Percentiles rank a stretch among this genome's conserved stretches.
phyloP scores from a whole-genome alignment of 2,888 invertebrate genomes.

The Carpatolechia fugitivella region DNA sequence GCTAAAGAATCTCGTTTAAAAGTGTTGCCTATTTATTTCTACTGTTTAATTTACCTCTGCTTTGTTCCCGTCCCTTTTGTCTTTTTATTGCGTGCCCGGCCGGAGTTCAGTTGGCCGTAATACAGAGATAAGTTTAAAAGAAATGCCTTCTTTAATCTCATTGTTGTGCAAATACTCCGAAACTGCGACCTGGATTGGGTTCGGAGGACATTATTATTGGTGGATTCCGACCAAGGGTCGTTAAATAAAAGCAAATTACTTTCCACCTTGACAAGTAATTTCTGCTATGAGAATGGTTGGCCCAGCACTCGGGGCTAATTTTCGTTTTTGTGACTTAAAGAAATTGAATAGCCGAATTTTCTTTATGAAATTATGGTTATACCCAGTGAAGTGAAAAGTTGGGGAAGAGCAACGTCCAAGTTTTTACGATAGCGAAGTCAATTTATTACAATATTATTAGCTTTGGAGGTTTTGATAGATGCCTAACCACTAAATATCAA shows the following conservation, averaged over 20 bases:
- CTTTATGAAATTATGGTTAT: conserved; percentile 33
- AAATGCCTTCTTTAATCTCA: conserved; percentile 51
- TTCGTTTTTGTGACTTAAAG: conserved; percentile 28
- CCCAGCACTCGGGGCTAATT: conserved; percentile 26
- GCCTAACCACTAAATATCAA: no score
- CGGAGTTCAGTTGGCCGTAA: conserved; percentile 41
- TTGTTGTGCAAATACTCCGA: conserved; percentile 45
- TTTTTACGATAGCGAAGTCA: conserved; percentile 32
- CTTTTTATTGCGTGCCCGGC: conserved; percentile 46
- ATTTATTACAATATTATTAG: conserved; percentile 8
- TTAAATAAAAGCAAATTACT: conserved; percentile 36
- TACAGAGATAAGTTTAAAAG: conserved; percentile 49
- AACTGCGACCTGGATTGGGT: conserved; percentile 35
- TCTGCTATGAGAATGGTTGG: conserved; percentile 33
- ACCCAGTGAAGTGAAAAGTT: conserved; percentile 32
- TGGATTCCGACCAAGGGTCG: conserved; percentile 26
- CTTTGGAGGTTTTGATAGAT: background rate
- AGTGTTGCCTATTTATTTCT: conserved; percentile 51
- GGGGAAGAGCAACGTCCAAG: conserved; percentile 24
- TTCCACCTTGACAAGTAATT: conserved; percentile 35
- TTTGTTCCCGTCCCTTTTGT: conserved; percentile 46
- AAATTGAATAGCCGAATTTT: conserved; percentile 34
- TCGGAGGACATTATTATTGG: conserved; percentile 40
- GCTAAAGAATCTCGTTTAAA: conserved; percentile 46
- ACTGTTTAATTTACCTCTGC: conserved; percentile 56